A percentile compares a stretch with the other conserved stretches of the same genome.
phyloP scores from a whole-genome alignment of 2,797 vertebrate genomes.

The Oryzias dopingdopingensis region DNA sequence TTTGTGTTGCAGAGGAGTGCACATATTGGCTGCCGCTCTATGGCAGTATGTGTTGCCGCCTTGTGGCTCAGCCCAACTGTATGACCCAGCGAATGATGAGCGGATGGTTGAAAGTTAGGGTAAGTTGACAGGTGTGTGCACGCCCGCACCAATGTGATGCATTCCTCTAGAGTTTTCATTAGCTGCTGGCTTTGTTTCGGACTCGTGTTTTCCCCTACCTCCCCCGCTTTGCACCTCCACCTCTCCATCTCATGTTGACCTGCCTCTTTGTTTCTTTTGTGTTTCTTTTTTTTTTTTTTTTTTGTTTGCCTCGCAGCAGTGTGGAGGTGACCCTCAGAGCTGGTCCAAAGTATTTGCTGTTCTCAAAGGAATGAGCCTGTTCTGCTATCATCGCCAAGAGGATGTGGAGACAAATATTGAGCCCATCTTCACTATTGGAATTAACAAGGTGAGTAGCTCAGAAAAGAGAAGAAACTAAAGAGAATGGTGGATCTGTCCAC shows the following conservation, averaged over 20 bases:
- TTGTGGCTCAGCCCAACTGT: slow-evolving; percentile 89
- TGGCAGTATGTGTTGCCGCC: slow-evolving; percentile 90
- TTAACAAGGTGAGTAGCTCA: slow-evolving; percentile 85
- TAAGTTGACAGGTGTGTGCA: slow-evolving; percentile 34
- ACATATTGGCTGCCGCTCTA: slow-evolving; percentile 94
- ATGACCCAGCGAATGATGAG: slow-evolving; percentile 87
- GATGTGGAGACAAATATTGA: slow-evolving; percentile 80
- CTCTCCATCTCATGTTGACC: slow-evolving; percentile 8
- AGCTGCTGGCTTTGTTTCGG: slow-evolving; percentile 5
- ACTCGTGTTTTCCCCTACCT: slow-evolving; percentile 9
- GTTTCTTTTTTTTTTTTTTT: background rate
- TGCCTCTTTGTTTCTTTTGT: slow-evolving; percentile 9
- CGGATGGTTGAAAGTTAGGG: slow-evolving; percentile 87
- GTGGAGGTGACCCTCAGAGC: slow-evolving; percentile 80
- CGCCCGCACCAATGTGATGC: background rate
- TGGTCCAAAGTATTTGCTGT: slow-evolving; percentile 81
- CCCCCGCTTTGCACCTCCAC: background rate
- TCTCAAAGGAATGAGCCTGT: slow-evolving; percentile 87
- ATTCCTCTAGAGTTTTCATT: slow-evolving; percentile 1
- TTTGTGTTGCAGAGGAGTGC: slow-evolving; percentile 81
- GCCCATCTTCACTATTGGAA: slow-evolving; percentile 85
- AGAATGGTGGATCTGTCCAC: slow-evolving; percentile 4
- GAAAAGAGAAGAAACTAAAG: background rate
- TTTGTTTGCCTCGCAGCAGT: slow-evolving; percentile 66
- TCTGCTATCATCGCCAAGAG: slow-evolving; percentile 82